These are phyloP conservation scores for Scolopax mira DNA, from an alignment of 2,113 vertebrate genomes.

Conservation along the genomic window DNA sequence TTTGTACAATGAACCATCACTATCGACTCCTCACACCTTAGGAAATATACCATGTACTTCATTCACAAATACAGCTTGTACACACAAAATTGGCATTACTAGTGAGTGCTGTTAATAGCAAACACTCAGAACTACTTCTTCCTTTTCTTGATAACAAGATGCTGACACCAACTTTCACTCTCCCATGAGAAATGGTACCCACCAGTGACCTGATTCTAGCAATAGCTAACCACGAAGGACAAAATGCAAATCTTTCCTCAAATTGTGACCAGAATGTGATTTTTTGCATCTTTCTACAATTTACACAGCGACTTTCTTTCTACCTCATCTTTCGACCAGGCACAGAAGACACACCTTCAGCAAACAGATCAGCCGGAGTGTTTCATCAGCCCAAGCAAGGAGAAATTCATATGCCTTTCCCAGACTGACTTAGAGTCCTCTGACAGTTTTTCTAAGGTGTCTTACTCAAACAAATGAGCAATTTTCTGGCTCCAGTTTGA, in stretches of 20 bases:
- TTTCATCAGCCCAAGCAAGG: neutral
- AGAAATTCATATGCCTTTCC: neutral
- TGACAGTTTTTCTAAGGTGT: neutral
- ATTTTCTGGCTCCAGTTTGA: neutral
- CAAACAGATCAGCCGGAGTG: neutral
- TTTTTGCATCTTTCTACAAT: neutral
- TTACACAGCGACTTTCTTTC: neutral
- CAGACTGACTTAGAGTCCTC: neutral
- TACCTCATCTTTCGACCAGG: neutral
- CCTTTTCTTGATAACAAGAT: neutral
- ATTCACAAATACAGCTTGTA: neutral
- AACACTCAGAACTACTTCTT: neutral
- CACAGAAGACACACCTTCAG: neutral
- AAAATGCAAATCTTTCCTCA: neutral
- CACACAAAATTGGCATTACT: no score
- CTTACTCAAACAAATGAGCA: conserved; percentile 4
- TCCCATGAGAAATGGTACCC: neutral
- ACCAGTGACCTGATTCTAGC: neutral
- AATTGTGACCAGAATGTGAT: neutral
- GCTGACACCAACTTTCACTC: neutral
- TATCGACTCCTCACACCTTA: neutral
- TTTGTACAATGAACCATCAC: neutral
- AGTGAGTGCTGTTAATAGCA: neutral
- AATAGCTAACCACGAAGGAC: neutral
- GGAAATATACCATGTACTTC: neutral